A percentile compares a stretch with the other conserved stretches of the same genome.
These are phyloP conservation scores for Drosophila pseudotakahashii DNA, from an alignment of 2,888 invertebrate genomes.

Conservation along the genomic window DNA sequence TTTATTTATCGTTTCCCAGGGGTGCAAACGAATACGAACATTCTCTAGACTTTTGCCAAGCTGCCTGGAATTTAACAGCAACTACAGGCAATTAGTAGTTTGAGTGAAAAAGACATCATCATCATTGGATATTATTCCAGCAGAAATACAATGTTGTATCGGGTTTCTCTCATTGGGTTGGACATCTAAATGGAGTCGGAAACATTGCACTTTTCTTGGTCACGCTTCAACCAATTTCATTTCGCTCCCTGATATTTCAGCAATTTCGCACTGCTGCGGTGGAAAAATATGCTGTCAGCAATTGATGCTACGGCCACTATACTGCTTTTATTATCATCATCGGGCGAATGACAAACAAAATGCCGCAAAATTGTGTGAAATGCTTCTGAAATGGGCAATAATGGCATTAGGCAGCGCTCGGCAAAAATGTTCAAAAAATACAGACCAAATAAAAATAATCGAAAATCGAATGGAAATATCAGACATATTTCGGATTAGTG, in stretches of 20 bases:
- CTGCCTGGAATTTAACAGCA: neutral
- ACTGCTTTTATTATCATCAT: conserved; percentile 29
- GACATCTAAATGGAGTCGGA: conserved; percentile 57
- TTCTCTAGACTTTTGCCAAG: neutral
- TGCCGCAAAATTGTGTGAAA: conserved; percentile 48
- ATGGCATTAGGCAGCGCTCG: conserved; percentile 24
- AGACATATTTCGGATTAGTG: conserved; percentile 24
- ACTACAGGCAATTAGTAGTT: conserved; percentile 24
- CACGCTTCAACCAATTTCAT: conserved; percentile 36
- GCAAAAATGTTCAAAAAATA: conserved; percentile 16
- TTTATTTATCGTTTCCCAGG: conserved; percentile 42
- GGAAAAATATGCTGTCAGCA: conserved; percentile 26
- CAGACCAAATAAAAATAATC: conserved; percentile 26
- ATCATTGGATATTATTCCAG: neutral
- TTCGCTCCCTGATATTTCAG: conserved; percentile 30
- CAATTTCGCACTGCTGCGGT: conserved; percentile 9
- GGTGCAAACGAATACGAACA: conserved; percentile 8
- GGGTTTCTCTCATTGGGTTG: conserved; percentile 44
- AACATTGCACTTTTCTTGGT: conserved; percentile 35
- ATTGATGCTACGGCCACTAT: conserved; percentile 15
- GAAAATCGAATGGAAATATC: conserved; percentile 35
- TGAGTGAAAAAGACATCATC: neutral
- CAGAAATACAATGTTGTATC: conserved; percentile 12
- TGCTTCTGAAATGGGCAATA: conserved; percentile 38
- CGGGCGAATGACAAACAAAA: conserved; percentile 37